Percentiles rank a stretch among this genome's conserved stretches.
Conservation (phyloP, 2,113 vertebrate species). For the Entomyzon cyanotis region DNA sequence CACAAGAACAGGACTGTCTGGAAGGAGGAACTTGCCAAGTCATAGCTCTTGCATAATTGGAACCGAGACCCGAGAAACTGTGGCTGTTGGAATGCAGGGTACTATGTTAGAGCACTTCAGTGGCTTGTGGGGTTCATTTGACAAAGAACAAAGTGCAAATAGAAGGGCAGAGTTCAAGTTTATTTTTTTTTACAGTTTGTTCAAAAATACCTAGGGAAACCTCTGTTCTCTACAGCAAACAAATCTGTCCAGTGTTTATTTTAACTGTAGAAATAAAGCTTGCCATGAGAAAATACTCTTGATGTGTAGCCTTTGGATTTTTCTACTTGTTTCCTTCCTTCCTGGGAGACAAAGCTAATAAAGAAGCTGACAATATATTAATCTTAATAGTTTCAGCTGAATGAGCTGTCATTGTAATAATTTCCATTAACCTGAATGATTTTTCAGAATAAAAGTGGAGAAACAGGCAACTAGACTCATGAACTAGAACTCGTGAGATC, state of each 20-base stretch:
- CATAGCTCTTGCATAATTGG: slow-evolving; percentile 49
- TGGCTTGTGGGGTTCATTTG: not conserved
- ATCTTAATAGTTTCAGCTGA: not conserved
- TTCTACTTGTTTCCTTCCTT: not conserved
- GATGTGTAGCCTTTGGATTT: not conserved
- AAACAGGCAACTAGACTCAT: not conserved
- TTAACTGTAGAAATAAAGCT: slow-evolving; percentile 11
- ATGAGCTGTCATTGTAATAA: not conserved
- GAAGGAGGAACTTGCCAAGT: slow-evolving; percentile 55
- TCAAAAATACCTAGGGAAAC: not conserved
- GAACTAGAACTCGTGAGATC: not conserved
- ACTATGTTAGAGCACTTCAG: not conserved
- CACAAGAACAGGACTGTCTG: not conserved
- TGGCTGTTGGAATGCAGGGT: not conserved
- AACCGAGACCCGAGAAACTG: not conserved
- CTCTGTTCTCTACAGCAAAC: not conserved
- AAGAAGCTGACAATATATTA: not conserved
- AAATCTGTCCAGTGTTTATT: not conserved
- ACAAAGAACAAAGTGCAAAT: slow-evolving; percentile 9
- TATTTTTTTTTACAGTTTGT: not conserved
- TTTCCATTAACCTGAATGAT: not conserved
- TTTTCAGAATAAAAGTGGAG: not conserved
- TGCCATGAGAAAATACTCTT: not conserved
- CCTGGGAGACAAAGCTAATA: not conserved
- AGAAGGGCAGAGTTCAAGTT: not conserved